Conservation (phyloP, 2,888 invertebrate species). For the Aromia moschata region DNA sequence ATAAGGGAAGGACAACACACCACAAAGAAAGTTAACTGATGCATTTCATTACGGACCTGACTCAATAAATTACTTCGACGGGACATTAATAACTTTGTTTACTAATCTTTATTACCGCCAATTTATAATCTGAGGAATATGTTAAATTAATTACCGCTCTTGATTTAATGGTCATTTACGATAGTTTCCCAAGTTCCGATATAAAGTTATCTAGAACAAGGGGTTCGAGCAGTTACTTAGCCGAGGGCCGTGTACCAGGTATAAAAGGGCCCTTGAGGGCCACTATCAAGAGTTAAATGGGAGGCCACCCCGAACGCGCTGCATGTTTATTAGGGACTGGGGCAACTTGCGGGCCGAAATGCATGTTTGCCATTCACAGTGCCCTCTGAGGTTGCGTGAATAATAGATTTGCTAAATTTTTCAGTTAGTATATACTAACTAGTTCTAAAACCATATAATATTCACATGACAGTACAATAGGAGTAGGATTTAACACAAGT, state of each 20-base stretch:
- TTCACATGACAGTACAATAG: too few relatives aligned
- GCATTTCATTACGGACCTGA: too few relatives aligned
- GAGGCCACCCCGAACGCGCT: slow-evolving; percentile 34
- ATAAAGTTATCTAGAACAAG: slow-evolving; percentile 13
- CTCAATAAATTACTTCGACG: too few relatives aligned
- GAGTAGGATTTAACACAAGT: too few relatives aligned
- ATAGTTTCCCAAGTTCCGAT: slow-evolving; percentile 6
- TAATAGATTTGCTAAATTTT: slow-evolving; percentile 9
- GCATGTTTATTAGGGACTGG: slow-evolving; percentile 35
- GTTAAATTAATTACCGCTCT: neutral
- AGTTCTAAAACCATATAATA: too few relatives aligned
- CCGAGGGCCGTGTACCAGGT: slow-evolving; percentile 19
- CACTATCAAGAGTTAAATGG: slow-evolving; percentile 26
- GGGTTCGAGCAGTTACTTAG: slow-evolving; percentile 9
- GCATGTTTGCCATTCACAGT: slow-evolving; percentile 11
- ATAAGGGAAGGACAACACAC: too few relatives aligned
- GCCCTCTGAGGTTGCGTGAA: slow-evolving; percentile 6
- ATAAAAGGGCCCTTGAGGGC: slow-evolving; percentile 20
- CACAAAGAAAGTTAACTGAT: too few relatives aligned
- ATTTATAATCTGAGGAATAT: neutral
- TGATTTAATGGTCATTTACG: slow-evolving; percentile 5
- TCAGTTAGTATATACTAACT: too few relatives aligned
- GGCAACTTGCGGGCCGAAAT: slow-evolving; percentile 15
- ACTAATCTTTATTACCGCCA: neutral
- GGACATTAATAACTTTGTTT: neutral